These are phyloP conservation scores for Anser cygnoides DNA, from an alignment of 2,113 vertebrate species.

Conservation along the genomic window DNA sequence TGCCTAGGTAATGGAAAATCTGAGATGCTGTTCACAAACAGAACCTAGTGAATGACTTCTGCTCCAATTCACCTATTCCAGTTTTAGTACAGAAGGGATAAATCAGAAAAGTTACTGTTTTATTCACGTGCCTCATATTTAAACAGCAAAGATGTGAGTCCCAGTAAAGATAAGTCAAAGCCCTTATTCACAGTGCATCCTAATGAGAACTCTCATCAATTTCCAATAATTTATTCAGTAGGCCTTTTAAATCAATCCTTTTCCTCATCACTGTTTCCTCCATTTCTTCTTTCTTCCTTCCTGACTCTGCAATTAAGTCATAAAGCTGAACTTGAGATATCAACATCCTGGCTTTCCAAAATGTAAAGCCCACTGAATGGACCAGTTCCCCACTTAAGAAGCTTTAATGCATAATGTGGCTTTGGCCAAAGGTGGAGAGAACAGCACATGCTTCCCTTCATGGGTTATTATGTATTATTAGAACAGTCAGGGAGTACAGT, in stretches of 20 bases:
- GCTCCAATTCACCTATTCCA: background rate
- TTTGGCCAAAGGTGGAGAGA: background rate
- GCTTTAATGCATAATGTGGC: background rate
- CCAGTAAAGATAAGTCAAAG: background rate
- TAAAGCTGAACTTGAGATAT: background rate
- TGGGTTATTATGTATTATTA: background rate
- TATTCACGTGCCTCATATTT: accelerated
- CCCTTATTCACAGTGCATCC: background rate
- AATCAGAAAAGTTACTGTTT: background rate
- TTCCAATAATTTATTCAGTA: slow-evolving; percentile 33
- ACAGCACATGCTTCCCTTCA: accelerated
- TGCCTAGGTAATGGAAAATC: background rate
- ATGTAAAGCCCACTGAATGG: background rate
- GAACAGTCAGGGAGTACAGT: background rate
- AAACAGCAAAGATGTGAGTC: background rate
- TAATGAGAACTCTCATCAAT: background rate
- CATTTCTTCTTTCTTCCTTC: background rate
- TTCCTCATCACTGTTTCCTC: background rate
- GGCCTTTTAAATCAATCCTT: slow-evolving; percentile 21
- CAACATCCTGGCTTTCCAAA: slow-evolving; percentile 26
- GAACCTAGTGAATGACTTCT: background rate
- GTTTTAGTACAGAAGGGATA: background rate
- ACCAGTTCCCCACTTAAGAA: background rate
- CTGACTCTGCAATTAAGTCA: background rate
- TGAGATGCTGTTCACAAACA: background rate